Evolutionary conservation across 2,797 vertebrate genomes (phyloP).

Genomic region (Xiphorhynchus erythropygius): DNA sequence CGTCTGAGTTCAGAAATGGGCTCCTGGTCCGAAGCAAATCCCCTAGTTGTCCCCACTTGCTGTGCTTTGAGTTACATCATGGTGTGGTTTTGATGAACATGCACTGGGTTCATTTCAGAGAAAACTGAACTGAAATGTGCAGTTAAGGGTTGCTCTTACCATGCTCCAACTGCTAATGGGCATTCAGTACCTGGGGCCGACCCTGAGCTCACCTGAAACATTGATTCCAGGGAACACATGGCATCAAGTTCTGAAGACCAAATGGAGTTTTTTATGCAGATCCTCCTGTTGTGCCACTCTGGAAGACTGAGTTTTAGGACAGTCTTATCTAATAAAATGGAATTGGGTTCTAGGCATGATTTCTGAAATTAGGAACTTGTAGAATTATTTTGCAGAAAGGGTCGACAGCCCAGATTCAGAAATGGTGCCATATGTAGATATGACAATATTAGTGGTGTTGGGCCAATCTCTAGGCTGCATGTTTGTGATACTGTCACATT

Average conservation of each 20-base stretch:
- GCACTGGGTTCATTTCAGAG: background rate
- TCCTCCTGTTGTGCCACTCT: background rate
- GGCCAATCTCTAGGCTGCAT: background rate
- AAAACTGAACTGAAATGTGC: background rate
- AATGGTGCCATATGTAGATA: background rate
- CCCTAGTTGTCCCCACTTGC: background rate
- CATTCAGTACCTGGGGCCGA: background rate
- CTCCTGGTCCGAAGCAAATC: background rate
- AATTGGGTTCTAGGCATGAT: background rate
- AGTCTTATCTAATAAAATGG: background rate
- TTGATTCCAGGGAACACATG: accelerated
- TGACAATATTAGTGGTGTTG: background rate
- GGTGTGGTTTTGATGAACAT: background rate
- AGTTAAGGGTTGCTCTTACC: background rate
- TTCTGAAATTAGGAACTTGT: background rate
- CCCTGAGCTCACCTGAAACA: background rate
- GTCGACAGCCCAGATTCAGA: background rate
- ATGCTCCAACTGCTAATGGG: background rate
- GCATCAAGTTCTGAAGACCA: background rate
- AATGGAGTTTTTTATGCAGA: background rate
- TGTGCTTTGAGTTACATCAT: background rate
- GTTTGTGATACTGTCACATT: background rate
- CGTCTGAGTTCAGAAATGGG: background rate
- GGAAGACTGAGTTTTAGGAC: background rate
- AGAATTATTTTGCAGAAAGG: background rate